These are phyloP conservation scores for Pelodytes ibericus DNA, from an alignment of 2,797 vertebrate genomes.

Conservation along the genomic window DNA sequence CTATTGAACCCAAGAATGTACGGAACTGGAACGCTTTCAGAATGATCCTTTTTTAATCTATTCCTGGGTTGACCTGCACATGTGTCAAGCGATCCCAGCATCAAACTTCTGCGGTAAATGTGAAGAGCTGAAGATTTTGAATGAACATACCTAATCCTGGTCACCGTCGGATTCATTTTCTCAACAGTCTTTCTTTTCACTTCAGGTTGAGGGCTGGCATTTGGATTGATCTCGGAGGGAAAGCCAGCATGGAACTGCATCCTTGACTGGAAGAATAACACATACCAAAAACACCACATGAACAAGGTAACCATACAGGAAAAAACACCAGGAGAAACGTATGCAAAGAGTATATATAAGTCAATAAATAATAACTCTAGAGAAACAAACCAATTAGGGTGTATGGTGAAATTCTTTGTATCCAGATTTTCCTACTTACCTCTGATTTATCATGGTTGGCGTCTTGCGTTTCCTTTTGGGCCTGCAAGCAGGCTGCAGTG, in stretches of 20 bases:
- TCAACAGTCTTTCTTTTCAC: conserved; percentile 35
- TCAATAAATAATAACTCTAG: background rate
- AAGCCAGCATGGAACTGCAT: background rate
- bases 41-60: too few species aligned
- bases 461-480: conserved; percentile 34
- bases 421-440: conserved; percentile 11
- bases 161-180: conserved; percentile 57
- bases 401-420: background rate
- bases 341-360: background rate
- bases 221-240: background rate
- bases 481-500: conserved; percentile 47
- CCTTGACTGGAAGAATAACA: background rate
- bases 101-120: too few species aligned
- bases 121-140: too few species aligned
- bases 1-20: too few species aligned
- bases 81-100: too few species aligned
- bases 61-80: too few species aligned
- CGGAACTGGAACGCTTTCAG: too few species aligned
- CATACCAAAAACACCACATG: background rate
- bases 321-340: background rate
- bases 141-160: conserved; percentile 34
- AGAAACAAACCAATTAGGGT: too few species aligned
- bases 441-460: conserved; percentile 25
- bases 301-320: background rate
- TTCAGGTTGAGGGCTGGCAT: background rate